Percentiles rank a stretch among this genome's conserved stretches.
Evolutionary conservation across 2,797 vertebrate genomes (phyloP).

Genomic region (Cyprinodon diabolis): DNA sequence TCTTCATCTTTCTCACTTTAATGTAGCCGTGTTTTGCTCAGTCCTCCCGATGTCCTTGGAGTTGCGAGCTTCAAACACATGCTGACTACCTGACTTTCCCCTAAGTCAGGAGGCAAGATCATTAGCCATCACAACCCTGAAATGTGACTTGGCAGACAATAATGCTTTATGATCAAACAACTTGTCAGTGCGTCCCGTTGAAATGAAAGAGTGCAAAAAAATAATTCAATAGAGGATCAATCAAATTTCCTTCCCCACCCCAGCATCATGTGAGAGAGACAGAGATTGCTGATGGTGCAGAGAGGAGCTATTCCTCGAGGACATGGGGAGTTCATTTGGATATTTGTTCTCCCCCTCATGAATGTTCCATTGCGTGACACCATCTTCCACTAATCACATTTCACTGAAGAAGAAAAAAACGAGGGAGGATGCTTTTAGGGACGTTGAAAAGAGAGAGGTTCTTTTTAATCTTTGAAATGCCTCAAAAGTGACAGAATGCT

Average conservation of each 20-base stretch:
- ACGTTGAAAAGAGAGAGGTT: slow-evolving; percentile 99
- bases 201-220: slow-evolving; percentile 85
- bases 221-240: slow-evolving; percentile 89
- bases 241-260: slow-evolving; percentile 73
- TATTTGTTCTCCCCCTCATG: slow-evolving; percentile 89
- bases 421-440: slow-evolving; percentile 89
- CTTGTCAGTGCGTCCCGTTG: slow-evolving; percentile 84
- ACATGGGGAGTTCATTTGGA: slow-evolving; percentile 85
- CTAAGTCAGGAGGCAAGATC: slow-evolving; percentile 83
- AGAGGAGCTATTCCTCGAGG: slow-evolving; percentile 87
- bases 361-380: slow-evolving; percentile 95
- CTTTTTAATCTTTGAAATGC: slow-evolving; percentile 99
- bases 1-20: slow-evolving; percentile 77
- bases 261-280: slow-evolving; percentile 73
- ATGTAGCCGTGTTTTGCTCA: slow-evolving; percentile 74
- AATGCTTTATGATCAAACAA: slow-evolving; percentile 88
- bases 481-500: slow-evolving; percentile 99
- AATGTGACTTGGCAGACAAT: slow-evolving; percentile 88
- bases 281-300: slow-evolving; percentile 86
- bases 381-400: slow-evolving; percentile 98
- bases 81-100: slow-evolving; percentile 85
- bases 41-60: slow-evolving; percentile 81
- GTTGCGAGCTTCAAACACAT: slow-evolving; percentile 82
- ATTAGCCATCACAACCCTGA: slow-evolving; percentile 86
- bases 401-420: slow-evolving; percentile 69